Conservation (phyloP, 2,797 vertebrate species). For the Nothura maculosa region DNA sequence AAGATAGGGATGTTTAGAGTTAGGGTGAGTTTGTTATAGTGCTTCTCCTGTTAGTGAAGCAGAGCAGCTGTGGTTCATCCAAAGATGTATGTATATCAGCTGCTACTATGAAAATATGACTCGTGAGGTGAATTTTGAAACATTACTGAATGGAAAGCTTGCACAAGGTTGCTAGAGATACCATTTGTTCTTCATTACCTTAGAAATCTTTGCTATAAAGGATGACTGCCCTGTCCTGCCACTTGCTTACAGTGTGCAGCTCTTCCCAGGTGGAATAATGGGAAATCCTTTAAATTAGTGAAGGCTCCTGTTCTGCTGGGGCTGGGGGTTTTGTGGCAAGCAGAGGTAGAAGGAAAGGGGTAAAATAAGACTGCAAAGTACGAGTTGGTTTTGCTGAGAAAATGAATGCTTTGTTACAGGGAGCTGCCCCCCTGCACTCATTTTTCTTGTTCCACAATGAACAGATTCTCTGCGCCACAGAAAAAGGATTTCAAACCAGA, state of each 20-base stretch:
- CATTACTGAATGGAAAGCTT: not conserved
- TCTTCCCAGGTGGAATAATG: not conserved
- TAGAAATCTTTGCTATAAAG: not conserved
- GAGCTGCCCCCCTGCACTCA: not conserved
- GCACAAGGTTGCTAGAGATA: not conserved
- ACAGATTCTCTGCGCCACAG: not conserved
- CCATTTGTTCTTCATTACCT: not conserved
- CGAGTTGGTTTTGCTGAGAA: not conserved
- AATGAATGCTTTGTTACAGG: not conserved
- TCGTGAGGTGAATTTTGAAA: not conserved
- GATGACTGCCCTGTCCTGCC: not conserved
- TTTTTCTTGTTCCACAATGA: not conserved
- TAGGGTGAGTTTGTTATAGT: not conserved
- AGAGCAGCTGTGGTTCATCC: not conserved
- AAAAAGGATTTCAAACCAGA: not conserved
- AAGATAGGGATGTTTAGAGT: not conserved
- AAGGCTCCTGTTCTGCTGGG: not conserved
- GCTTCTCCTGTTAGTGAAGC: not conserved
- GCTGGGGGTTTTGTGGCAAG: not conserved
- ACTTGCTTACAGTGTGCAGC: not conserved
- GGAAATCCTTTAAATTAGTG: not conserved
- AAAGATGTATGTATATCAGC: not conserved
- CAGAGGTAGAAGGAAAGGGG: not conserved
- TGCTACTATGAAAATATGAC: not conserved
- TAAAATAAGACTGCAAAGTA: not conserved